phyloP scores from a whole-genome alignment of 2,797 vertebrate species.

The Capromys pilorides region DNA sequence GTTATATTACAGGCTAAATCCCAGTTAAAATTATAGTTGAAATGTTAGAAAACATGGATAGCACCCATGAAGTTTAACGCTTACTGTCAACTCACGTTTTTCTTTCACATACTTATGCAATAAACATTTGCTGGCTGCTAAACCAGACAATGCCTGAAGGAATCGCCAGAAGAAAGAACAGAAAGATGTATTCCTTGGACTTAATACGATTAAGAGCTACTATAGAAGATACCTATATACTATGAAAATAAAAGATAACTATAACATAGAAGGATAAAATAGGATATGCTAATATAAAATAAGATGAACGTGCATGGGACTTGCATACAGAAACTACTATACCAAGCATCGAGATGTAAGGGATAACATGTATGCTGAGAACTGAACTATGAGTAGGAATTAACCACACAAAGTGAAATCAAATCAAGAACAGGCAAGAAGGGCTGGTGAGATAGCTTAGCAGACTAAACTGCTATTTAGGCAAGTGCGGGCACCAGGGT shows the following conservation, averaged over 20 bases:
- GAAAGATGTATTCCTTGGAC: background rate
- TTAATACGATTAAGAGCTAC: background rate
- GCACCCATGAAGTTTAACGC: background rate
- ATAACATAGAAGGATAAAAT: background rate
- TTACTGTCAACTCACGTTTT: background rate
- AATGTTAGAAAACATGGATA: background rate
- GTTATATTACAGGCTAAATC: background rate
- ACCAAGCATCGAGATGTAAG: background rate
- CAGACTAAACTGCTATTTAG: no score
- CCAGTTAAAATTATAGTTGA: background rate
- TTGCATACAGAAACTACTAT: background rate
- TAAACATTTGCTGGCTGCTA: background rate
- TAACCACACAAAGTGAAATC: background rate
- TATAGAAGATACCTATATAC: background rate
- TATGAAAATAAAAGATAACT: background rate
- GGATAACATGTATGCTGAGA: background rate
- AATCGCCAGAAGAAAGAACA: background rate
- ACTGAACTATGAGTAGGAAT: background rate
- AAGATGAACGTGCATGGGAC: background rate
- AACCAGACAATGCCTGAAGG: background rate
- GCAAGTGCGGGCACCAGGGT: no score
- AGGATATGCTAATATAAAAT: background rate
- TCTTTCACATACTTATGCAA: background rate
- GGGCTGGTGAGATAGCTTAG: no score
- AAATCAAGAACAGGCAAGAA: background rate